Evolutionary conservation across 2,797 vertebrate species (phyloP), one percentile per base, ranked within the genome.

Genomic region (Sebastes umbrosus): DNA sequence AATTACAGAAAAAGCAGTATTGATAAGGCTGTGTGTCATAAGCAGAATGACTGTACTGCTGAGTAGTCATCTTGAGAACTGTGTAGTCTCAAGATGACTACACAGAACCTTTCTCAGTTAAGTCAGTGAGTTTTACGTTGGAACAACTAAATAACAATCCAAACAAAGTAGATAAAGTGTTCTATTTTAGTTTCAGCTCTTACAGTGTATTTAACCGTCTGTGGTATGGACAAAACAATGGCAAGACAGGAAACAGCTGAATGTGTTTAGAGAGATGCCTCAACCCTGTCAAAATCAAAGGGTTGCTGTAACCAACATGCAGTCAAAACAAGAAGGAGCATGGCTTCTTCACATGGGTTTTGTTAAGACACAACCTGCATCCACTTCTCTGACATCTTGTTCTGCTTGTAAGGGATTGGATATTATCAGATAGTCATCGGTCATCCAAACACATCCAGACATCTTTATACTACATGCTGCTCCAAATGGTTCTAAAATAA

Each of bases 221-320:
- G 55, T 50, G 5, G 13, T 5, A 57, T 39, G 62, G 4, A 31
- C 18, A 27, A 34, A 75, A 73, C 60, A 80, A 80, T 58, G 62
- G 43, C 66, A 4, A 46, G 39, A 52, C 67, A 54, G 31, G 43
- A 67, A 77, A 70, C 65, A 70, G 46, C 77, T 80, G 63, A 55
- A 69, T 80, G 54, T 66, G 43, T 54, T 75, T 39, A 43, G 27
- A 31, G 20, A 58, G 63, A 36, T 12, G 25, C n/a, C 27, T 34
- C 14, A 31, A 14, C 55, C 67, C 36, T 34, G 73, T 74, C n/a
- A 16, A 6, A 73, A 32, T 46, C 60, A 60, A 54, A 79, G 31
- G 4, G 11, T 46, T 20, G 50, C 36, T 68, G 6, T 9, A 59
- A 52, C 46, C 39, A 63, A 31, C 58, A 59, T 27, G 62, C 57